Conservation (phyloP, 2,113 vertebrate genomes). For the Henicopernis longicauda region DNA sequence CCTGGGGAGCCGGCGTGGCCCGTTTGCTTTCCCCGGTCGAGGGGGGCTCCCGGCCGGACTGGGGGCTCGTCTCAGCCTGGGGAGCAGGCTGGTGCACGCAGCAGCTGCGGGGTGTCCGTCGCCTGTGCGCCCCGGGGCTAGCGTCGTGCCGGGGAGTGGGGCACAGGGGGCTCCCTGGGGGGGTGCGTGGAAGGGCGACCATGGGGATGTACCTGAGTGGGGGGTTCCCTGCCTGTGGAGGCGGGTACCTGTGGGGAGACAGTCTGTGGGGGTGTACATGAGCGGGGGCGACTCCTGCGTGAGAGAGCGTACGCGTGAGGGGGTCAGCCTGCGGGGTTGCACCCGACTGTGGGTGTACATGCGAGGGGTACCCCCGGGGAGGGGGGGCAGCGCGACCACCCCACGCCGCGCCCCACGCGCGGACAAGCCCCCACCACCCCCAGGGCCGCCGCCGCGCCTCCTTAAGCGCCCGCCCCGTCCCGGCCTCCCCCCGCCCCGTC, state of each 20-base stretch:
- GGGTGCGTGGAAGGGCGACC: too few species aligned
- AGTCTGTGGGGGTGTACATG: too few species aligned
- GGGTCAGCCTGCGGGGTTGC: accelerated
- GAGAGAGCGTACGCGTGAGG: accelerated
- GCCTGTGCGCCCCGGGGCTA: neutral
- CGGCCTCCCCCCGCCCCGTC: neutral
- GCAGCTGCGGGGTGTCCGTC: accelerated
- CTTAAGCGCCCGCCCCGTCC: neutral
- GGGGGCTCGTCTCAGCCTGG: neutral
- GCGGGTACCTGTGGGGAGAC: too few species aligned
- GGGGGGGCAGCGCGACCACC: accelerated
- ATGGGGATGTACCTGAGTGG: neutral
- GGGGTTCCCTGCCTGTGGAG: neutral
- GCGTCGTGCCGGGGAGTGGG: neutral
- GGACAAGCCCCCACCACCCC: accelerated
- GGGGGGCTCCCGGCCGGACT: neutral
- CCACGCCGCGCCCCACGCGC: too few species aligned
- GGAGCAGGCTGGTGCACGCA: neutral
- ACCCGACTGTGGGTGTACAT: accelerated
- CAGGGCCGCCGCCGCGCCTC: neutral
- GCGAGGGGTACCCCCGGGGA: accelerated
- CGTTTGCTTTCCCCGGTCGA: too few species aligned
- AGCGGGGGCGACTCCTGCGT: accelerated
- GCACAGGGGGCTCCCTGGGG: accelerated
- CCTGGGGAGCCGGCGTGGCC: too few species aligned